A percentile compares a stretch with the other conserved stretches of the same genome.
Conservation (phyloP, 1,140 invertebrate genomes). For the Rhopalosiphum padi region DNA sequence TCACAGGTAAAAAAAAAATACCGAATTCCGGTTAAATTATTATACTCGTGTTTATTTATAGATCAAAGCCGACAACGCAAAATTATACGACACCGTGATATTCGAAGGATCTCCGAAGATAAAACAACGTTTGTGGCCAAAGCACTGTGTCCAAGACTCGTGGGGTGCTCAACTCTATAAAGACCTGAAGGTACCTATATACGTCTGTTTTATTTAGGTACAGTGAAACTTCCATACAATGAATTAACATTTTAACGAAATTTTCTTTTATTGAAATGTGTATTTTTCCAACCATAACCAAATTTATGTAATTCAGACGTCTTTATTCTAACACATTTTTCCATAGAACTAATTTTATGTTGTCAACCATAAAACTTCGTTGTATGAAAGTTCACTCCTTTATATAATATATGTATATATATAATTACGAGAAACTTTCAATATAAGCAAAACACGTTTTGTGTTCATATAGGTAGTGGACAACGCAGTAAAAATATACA, state of each 20-base stretch:
- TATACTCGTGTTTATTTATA: conserved; percentile 27
- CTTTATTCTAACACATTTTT: background rate
- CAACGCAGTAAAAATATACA: conserved; percentile 84
- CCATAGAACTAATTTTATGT: background rate
- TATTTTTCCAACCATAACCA: background rate
- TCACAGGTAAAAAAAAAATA: conserved; percentile 68
- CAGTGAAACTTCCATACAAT: background rate
- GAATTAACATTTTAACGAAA: too few species aligned
- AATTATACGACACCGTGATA: conserved; percentile 87
- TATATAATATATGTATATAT: background rate
- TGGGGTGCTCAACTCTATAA: conserved; percentile 94
- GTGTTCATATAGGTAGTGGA: conserved; percentile 67
- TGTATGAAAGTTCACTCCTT: background rate
- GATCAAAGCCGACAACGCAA: conserved; percentile 72
- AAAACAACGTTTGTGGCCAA: conserved; percentile 91
- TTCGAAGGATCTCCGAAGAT: conserved; percentile 85
- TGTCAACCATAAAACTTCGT: background rate
- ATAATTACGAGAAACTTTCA: background rate
- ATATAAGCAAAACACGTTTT: background rate
- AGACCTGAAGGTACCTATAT: conserved; percentile 77
- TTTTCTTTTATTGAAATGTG: background rate
- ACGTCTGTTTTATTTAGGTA: background rate
- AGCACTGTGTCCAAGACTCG: conserved; percentile 92
- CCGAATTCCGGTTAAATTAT: background rate
- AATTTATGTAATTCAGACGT: background rate